These are phyloP conservation scores for Hydrotaea diabolus DNA, from an alignment of 2,888 invertebrate genomes.

Conservation along the genomic window DNA sequence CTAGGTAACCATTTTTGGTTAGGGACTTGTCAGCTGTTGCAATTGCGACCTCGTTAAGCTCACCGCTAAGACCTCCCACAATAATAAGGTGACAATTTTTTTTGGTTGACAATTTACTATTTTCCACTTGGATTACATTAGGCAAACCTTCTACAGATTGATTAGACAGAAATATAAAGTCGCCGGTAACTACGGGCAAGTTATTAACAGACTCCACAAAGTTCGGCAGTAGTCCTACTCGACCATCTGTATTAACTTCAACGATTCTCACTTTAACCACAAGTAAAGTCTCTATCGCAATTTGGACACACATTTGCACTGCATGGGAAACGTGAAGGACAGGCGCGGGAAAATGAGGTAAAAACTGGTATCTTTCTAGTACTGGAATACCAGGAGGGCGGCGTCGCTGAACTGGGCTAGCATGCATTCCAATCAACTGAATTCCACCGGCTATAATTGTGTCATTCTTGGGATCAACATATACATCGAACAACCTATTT, in stretches of 20 bases:
- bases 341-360: slow-evolving; percentile 83
- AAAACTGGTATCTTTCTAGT: slow-evolving; percentile 88
- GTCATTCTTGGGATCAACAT: slow-evolving; percentile 73
- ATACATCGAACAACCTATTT: slow-evolving; percentile 76
- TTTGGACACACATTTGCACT: slow-evolving; percentile 85
- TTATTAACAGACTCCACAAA: slow-evolving; percentile 85
- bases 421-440: slow-evolving; percentile 88
- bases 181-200: slow-evolving; percentile 86
- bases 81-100: slow-evolving; percentile 77
- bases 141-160: slow-evolving; percentile 79
- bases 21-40: slow-evolving; percentile 81
- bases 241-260: slow-evolving; percentile 83
- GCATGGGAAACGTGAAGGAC: slow-evolving; percentile 80
- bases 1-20: slow-evolving; percentile 83
- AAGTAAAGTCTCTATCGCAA: slow-evolving; percentile 87
- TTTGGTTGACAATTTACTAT: slow-evolving; percentile 82
- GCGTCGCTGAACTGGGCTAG: slow-evolving; percentile 87
- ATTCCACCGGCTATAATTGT: slow-evolving; percentile 86
- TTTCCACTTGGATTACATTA: slow-evolving; percentile 83
- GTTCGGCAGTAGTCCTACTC: slow-evolving; percentile 82
- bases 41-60: slow-evolving; percentile 75
- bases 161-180: slow-evolving; percentile 82
- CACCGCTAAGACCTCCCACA: slow-evolving; percentile 70
- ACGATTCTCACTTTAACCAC: slow-evolving; percentile 84
- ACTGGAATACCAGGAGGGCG: slow-evolving; percentile 88